Base-by-base conservation (phyloP, 1,140 invertebrate species). In the Magallana ariakensis region DNA sequence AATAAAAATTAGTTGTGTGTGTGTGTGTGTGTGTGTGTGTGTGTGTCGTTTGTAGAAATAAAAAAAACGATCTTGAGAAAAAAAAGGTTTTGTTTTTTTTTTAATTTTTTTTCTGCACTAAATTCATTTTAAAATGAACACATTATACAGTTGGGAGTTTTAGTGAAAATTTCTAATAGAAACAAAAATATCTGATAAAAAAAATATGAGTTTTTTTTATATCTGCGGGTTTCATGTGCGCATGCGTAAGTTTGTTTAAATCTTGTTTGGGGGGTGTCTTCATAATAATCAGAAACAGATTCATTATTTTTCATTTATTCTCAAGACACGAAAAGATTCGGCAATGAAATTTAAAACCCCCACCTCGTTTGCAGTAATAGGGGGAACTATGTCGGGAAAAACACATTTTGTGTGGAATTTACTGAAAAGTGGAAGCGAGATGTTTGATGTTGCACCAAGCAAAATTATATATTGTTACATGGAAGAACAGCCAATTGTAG, bases 381-480 rank as follows among this genome's bases (percentile, higher is more conserved):
- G 84, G 16, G 62, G 33, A 16, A 85, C 84, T 46, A 80, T 70
- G 66, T 54, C 33, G 26, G 66, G 84, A 19, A 85, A 85, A 55
- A 85, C 33, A 55, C 56, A 33, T 62, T 62, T 58, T 16, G 54
- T 57, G 19, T 84, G 54, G 22, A 62, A 84, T 26, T 33, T 84
- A 22, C 33, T 84, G 19, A 84, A 84, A 84, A 33, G 60, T 84
- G n/a, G 83, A 33, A 19, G 13, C 15, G 83, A 62, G 15, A 84
- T 84, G 83, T 84, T 84, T 84, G 22, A 84, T 57, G 60, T 22
- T 46, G 13, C 46, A 54, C 84, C 84, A 11, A 75, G 46, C n/a
- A 70, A 85, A 85, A 70, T 87, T 15, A 19, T 87, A n/a, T 62
- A 54, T 22, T 83, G 58, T 83, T 83, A 82, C 62, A 60, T 80